Conservation (phyloP, 2,888 invertebrate species). For the Coecobrya sp. region DNA sequence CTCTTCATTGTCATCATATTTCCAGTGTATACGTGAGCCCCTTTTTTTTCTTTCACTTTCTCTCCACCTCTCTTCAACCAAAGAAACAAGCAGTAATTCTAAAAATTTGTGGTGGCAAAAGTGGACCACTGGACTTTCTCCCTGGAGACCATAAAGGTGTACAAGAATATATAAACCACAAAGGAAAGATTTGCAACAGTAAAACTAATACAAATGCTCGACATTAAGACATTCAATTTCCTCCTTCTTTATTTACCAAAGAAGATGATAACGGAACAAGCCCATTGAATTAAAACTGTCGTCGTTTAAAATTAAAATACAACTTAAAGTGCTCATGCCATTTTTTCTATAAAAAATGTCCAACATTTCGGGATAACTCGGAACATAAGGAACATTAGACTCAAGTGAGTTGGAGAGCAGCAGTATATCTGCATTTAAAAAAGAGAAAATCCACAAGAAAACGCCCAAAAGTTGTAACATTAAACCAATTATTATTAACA, state of each 20-base stretch:
- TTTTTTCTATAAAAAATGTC: too few species aligned
- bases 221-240: background rate
- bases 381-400: too few species aligned
- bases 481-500: constrained; percentile 32
- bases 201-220: background rate
- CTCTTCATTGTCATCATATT: constrained; percentile 40
- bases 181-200: background rate
- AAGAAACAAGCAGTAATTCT: too few species aligned
- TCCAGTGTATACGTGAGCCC: background rate
- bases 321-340: background rate
- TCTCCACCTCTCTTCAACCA: background rate
- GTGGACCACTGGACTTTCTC: background rate
- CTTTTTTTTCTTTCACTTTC: background rate
- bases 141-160: background rate
- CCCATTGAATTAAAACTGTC: background rate
- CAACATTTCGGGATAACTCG: background rate
- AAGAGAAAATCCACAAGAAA: background rate
- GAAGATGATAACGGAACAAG: background rate
- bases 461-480: background rate
- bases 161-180: background rate
- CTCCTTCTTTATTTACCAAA: background rate
- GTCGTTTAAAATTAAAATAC: background rate
- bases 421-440: background rate
- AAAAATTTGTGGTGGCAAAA: background rate
- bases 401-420: too few species aligned